Percentiles rank a stretch among this genome's conserved stretches.
These are phyloP conservation scores for Pachyrhynchus sulphureomaculatus DNA, from an alignment of 1,140 invertebrate genomes.

Conservation along the genomic window DNA sequence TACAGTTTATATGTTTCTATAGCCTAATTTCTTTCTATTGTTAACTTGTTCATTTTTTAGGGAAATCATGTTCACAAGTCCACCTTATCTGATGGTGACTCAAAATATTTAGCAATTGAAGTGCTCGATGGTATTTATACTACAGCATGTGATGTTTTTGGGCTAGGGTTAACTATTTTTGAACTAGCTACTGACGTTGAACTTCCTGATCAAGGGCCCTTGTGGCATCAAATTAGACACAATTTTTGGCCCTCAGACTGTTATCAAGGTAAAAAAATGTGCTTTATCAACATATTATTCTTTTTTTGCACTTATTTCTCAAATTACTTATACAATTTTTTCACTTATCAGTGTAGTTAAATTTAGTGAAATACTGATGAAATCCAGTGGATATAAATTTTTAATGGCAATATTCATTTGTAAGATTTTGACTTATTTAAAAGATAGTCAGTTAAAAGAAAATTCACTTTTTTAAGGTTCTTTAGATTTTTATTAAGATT, in stretches of 20 bases:
- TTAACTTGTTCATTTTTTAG: no score
- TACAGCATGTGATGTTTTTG: constrained; percentile 63
- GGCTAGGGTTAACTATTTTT: constrained; percentile 71
- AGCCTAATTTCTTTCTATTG: no score
- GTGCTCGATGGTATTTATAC: constrained; percentile 65
- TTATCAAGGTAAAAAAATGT: constrained; percentile 36
- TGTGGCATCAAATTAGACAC: constrained; percentile 68
- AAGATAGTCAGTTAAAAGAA: no score
- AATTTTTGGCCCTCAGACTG: constrained; percentile 22
- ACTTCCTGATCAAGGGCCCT: constrained; percentile 64
- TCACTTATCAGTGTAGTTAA: no score
- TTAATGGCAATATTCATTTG: not conserved
- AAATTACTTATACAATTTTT: not conserved
- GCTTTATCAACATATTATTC: no score
- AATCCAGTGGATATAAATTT: not conserved
- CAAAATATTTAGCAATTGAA: constrained; percentile 75
- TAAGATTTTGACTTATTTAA: not conserved
- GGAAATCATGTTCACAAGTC: constrained; percentile 17
- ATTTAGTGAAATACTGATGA: no score
- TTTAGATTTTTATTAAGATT: no score
- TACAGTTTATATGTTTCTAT: no score
- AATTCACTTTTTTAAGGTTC: no score
- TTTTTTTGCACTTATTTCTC: not conserved
- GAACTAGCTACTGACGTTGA: constrained; percentile 72
- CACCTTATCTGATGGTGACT: constrained; percentile 66